Conservation (phyloP, 2,888 invertebrate genomes). For the Mamestra brassicae region DNA sequence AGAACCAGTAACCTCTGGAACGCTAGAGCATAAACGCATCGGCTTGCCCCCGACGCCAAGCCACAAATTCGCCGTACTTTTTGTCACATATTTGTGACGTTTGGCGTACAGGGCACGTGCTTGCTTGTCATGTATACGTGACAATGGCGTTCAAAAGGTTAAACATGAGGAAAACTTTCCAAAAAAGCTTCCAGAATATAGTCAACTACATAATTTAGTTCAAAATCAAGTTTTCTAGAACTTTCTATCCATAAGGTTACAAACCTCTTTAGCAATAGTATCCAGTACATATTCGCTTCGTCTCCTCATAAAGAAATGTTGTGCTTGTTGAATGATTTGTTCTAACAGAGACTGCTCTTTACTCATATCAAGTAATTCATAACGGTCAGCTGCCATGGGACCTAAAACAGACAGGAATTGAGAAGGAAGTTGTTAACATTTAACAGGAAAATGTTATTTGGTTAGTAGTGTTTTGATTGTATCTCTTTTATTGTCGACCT, state of each 20-base stretch:
- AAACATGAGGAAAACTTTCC: neutral
- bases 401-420: conserved; percentile 81
- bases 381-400: conserved; percentile 96
- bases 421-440: neutral
- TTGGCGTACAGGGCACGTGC: too few species aligned
- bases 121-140: too few species aligned
- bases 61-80: too few species aligned
- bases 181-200: neutral
- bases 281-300: conserved; percentile 98
- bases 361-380: conserved; percentile 97
- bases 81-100: too few species aligned
- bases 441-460: neutral
- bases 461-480: neutral
- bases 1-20: neutral
- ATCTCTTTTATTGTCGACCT: neutral
- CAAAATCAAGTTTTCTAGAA: neutral
- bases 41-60: too few species aligned
- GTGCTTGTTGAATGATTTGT: conserved; percentile 98
- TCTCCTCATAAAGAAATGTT: conserved; percentile 97
- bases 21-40: too few species aligned
- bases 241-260: conserved; percentile 4
- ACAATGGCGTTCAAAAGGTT: too few species aligned
- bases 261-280: conserved; percentile 95
- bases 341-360: conserved; percentile 98
- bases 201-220: neutral